Evolutionary conservation across 53 echinoderm and acorn worm genomes (phyloP).

Genomic region (Luidia sarsii): DNA sequence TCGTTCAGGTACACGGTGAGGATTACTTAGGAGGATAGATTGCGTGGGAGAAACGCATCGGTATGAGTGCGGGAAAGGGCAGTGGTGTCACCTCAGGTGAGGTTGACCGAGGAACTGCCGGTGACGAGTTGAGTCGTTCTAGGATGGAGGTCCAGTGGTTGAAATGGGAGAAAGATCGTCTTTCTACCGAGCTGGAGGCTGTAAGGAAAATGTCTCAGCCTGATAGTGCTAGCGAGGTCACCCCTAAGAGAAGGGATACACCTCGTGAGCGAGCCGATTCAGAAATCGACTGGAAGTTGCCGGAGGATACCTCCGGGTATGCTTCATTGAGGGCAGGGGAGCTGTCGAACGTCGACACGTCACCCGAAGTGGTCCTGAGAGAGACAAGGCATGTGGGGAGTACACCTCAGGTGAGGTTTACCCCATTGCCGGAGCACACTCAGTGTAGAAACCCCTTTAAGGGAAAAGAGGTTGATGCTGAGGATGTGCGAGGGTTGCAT

Average conservation of each 20-base stretch:
- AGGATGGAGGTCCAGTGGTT: slow-evolving; percentile 15
- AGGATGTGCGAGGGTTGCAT: not conserved
- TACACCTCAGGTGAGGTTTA: not conserved
- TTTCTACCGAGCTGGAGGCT: not conserved
- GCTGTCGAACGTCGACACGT: not conserved
- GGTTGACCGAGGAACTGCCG: not conserved
- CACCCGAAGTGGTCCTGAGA: not conserved
- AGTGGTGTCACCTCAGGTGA: not conserved
- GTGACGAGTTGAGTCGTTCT: not conserved
- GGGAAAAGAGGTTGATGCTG: not conserved
- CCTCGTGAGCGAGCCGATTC: not conserved
- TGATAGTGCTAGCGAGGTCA: too few relatives aligned
- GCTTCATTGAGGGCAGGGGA: not conserved
- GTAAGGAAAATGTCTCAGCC: not conserved
- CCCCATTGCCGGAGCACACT: not conserved
- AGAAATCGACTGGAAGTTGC: slow-evolving; percentile 6
- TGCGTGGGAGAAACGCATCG: too few relatives aligned
- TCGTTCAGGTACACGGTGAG: too few relatives aligned
- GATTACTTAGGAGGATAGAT: too few relatives aligned
- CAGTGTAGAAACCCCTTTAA: not conserved
- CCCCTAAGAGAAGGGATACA: too few relatives aligned
- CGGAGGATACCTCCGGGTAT: slow-evolving; percentile 12
- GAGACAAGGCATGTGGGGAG: not conserved
- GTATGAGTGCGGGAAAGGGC: too few relatives aligned
- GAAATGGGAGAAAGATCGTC: not conserved